These are phyloP conservation scores for Microtus ochrogaster DNA, from an alignment of 2,113 vertebrate genomes.

Conservation along the genomic window DNA sequence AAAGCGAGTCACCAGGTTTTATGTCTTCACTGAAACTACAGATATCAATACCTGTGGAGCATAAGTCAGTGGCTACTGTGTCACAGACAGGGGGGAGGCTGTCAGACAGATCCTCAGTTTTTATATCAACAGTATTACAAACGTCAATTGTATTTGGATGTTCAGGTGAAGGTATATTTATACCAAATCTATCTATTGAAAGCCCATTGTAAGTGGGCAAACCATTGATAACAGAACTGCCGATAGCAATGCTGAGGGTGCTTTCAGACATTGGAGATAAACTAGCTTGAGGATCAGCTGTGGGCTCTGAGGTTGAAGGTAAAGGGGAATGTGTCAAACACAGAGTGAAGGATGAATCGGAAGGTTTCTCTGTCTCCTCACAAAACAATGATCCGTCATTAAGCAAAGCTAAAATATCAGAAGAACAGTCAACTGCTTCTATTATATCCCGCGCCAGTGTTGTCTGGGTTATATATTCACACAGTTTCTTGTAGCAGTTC, in stretches of 20 bases:
- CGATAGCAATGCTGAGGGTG: conserved; percentile 82
- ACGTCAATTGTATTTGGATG: conserved; percentile 87
- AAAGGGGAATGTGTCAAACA: conserved; percentile 91
- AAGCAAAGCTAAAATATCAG: conserved; percentile 94
- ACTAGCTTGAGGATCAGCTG: conserved; percentile 82
- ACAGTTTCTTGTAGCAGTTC: conserved; percentile 96
- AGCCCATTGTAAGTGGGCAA: conserved; percentile 95
- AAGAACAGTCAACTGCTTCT: conserved; percentile 91
- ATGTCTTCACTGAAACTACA: conserved; percentile 95
- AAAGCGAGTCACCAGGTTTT: conserved; percentile 93
- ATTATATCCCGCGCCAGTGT: conserved; percentile 92
- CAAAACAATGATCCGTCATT: conserved; percentile 92
- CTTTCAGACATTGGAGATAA: conserved; percentile 86
- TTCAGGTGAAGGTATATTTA: conserved; percentile 92
- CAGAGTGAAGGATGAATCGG: conserved; percentile 88
- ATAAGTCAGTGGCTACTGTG: conserved; percentile 90
- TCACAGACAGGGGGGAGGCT: conserved; percentile 92
- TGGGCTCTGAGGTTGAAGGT: conserved; percentile 89
- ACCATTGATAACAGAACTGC: conserved; percentile 92
- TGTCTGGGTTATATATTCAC: conserved; percentile 95
- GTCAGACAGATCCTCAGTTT: conserved; percentile 89
- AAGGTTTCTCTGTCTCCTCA: conserved; percentile 87
- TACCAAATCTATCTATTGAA: conserved; percentile 89
- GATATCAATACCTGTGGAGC: conserved; percentile 92
- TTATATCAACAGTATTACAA: conserved; percentile 91